These are phyloP conservation scores for Smutsia temminckii DNA, from an alignment of 2,797 vertebrate species.

Conservation along the genomic window DNA sequence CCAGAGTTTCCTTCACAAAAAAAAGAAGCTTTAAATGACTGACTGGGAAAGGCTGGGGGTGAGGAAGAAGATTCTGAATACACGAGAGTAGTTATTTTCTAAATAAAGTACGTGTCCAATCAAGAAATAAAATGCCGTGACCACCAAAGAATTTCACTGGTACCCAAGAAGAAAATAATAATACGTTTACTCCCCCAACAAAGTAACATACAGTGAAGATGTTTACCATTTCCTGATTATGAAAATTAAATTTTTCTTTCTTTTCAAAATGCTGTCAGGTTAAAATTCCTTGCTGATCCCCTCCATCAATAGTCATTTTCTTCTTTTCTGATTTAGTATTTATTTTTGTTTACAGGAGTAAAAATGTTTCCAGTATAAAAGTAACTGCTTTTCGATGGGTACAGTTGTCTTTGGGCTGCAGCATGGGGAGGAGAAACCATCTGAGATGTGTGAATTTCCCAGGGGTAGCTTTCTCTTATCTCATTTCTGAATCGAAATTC, in stretches of 20 bases:
- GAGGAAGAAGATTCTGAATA: slow-evolving; percentile 55
- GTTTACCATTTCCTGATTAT: slow-evolving; percentile 76
- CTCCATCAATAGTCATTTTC: slow-evolving; percentile 45
- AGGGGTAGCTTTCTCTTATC: background rate
- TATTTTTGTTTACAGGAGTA: background rate
- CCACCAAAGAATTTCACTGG: slow-evolving; percentile 66
- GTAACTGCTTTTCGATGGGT: background rate
- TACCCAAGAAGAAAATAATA: slow-evolving; percentile 64
- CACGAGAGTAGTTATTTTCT: slow-evolving; percentile 56
- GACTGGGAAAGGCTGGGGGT: background rate
- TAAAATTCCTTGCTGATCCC: slow-evolving; percentile 70
- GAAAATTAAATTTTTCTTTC: slow-evolving; percentile 72
- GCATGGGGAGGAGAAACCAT: background rate
- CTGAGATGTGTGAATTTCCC: background rate
- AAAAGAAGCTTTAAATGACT: slow-evolving; percentile 15
- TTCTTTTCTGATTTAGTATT: slow-evolving; percentile 7
- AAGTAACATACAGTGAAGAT: slow-evolving; percentile 55
- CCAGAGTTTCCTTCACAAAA: slow-evolving; percentile 75
- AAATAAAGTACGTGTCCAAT: slow-evolving; percentile 64
- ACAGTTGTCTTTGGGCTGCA: background rate
- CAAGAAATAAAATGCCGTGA: slow-evolving; percentile 68
- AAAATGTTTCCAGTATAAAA: background rate
- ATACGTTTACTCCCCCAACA: slow-evolving; percentile 46
- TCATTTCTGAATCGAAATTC: slow-evolving; percentile 34
- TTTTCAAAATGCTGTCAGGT: slow-evolving; percentile 75